A percentile compares a stretch with the other conserved stretches of the same genome.
Conservation (phyloP, 2,113 vertebrate genomes). For the Alouatta palliata region DNA sequence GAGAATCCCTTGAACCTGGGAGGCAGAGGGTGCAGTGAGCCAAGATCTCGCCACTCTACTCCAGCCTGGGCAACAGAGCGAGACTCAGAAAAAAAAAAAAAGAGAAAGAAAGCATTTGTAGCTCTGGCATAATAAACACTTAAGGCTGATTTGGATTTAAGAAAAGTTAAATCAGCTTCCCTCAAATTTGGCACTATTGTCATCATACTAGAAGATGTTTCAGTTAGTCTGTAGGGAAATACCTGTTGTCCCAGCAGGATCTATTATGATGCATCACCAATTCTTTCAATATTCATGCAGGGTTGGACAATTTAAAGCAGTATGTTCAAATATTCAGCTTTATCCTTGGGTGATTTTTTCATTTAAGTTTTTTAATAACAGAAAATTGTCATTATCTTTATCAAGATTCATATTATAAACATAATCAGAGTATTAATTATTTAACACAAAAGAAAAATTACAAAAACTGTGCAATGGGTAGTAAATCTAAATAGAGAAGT, state of each 20-base stretch:
- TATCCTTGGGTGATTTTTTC: neutral
- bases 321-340: neutral
- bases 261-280: neutral
- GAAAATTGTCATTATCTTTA: neutral
- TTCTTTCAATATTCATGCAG: neutral
- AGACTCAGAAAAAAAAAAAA: neutral
- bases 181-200: neutral
- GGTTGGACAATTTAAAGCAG: neutral
- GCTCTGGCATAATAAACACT: neutral
- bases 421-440: neutral
- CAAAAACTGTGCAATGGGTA: neutral
- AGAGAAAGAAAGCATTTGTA: neutral
- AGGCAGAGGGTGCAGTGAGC: neutral
- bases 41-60: neutral
- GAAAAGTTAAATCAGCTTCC: neutral
- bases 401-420: neutral
- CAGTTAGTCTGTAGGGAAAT: neutral
- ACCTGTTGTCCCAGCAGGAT: neutral
- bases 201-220: neutral
- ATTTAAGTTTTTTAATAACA: neutral
- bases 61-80: neutral
- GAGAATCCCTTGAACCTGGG: neutral
- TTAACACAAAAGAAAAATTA: slow-evolving; percentile 27
- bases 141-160: neutral
- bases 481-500: neutral